These are phyloP conservation scores for Pyrocephalus nanus DNA, from an alignment of 2,797 vertebrate genomes.

Conservation along the genomic window DNA sequence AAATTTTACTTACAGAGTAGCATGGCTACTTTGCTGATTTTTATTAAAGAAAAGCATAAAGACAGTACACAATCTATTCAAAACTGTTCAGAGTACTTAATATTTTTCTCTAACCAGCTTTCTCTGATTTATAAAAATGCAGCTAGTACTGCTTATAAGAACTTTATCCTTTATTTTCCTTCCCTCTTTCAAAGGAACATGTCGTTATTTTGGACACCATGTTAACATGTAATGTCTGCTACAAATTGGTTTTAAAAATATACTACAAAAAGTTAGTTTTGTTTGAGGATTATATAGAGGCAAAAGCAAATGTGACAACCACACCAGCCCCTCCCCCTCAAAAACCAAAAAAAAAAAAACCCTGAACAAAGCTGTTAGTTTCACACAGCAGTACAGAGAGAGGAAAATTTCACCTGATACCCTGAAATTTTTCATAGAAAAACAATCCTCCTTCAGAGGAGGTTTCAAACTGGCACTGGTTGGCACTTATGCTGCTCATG, in stretches of 20 bases:
- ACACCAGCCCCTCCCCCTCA: neutral
- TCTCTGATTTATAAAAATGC: neutral
- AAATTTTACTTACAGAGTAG: neutral
- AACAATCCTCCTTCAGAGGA: neutral
- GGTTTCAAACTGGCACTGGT: neutral
- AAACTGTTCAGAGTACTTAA: neutral
- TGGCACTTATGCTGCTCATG: rapidly evolving
- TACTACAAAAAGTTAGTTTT: neutral
- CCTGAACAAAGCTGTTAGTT: neutral
- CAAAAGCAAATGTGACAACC: neutral
- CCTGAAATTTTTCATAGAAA: neutral
- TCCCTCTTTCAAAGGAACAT: neutral
- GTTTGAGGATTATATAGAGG: neutral
- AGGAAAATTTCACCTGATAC: neutral
- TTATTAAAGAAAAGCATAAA: neutral
- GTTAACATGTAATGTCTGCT: neutral
- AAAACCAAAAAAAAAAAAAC: neutral
- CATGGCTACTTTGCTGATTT: neutral
- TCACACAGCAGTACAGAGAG: neutral
- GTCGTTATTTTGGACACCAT: neutral
- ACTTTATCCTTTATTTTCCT: neutral
- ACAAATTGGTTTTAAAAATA: neutral
- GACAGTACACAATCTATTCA: neutral
- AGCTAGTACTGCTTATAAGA: neutral
- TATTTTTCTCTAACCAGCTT: neutral